Percentiles rank a stretch among this genome's conserved stretches.
These are phyloP conservation scores for Lanistes nyassanus DNA, from an alignment of 1,140 invertebrate species.

Conservation along the genomic window DNA sequence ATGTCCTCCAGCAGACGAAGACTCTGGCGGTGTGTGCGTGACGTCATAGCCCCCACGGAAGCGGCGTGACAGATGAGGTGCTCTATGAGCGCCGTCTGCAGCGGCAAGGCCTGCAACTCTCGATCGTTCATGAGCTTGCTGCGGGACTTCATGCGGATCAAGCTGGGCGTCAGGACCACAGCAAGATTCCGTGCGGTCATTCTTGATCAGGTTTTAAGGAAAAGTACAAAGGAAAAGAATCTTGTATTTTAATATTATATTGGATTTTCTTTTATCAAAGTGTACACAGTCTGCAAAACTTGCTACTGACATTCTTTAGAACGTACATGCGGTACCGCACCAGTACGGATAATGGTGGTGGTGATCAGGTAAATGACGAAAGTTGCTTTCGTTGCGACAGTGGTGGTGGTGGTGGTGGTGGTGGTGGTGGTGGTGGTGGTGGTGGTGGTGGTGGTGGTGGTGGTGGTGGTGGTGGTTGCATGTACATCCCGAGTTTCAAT, in stretches of 20 bases:
- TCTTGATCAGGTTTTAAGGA: neutral
- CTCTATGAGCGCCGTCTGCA: conserved; percentile 21
- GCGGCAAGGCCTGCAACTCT: conserved; percentile 8
- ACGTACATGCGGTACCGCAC: no score
- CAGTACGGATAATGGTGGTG: no score
- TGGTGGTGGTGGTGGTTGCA: conserved; percentile 20
- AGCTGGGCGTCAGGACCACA: conserved; percentile 15
- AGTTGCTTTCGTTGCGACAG: neutral
- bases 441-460: conserved; percentile 7
- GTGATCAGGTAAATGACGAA: no score
- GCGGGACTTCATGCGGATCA: conserved; percentile 16
- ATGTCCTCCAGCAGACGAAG: neutral
- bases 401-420: neutral
- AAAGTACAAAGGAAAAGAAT: no score
- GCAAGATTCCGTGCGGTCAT: conserved; percentile 16
- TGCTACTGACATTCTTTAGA: no score
- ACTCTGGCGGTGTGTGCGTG: neutral
- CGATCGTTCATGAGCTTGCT: conserved; percentile 9
- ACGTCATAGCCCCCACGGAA: conserved; percentile 5
- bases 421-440: neutral
- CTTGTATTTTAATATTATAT: no score
- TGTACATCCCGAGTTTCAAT: neutral
- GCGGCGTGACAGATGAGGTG: conserved; percentile 17
- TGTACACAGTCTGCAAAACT: no score
- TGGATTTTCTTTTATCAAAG: no score